Base-by-base conservation (phyloP, 2,888 invertebrate species). In the Oasisia sp. region DNA sequence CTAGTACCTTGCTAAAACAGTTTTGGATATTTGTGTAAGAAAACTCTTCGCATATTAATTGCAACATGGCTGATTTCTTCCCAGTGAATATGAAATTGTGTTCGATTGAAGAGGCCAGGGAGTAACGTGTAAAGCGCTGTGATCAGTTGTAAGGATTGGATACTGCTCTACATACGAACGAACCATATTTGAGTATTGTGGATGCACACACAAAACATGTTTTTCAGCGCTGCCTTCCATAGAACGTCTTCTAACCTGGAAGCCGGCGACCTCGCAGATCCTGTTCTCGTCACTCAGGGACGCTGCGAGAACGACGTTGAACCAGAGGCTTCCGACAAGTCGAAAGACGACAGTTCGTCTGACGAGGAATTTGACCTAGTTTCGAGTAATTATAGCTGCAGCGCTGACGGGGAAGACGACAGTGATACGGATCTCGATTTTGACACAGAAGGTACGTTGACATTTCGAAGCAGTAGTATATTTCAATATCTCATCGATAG, bases 341-440 rank as follows among this genome's bases (percentile, higher is more conserved):
- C 90, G 32, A 44, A 90, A 27, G 7, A 27, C 2, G 90, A 74
- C 74, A 74, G 27, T 74, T 74, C 74, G 74, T 74, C 74, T 74
- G 27, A 74, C 74, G 74, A 74, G 14, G 74, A 74, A 27, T 74
- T 27, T 74, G 74, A 74, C n/a, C 7, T 19, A n/a, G 90, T 44
- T 90, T 44, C 90, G 90, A 90, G 90, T 19, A 90, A 44, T 44
- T 38, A 90, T n/a, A 38, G 90, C 90, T 90, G 90, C 32, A 38
- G 27, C 19, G 90, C 32, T 45, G 91, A 91, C 12, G 91, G 56
- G n/a, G 32, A 45, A 14, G 91, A 32, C 1, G 91, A 56, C 14
- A 32, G n/a, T 44, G 91, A 91, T 5, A 91, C 91, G 32, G 91
- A 91, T 91, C 91, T 91, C 27, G 91, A 91, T n/a, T 50, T 91